Conservation (phyloP, 2,113 vertebrate genomes). For the Corythornis cristatus region DNA sequence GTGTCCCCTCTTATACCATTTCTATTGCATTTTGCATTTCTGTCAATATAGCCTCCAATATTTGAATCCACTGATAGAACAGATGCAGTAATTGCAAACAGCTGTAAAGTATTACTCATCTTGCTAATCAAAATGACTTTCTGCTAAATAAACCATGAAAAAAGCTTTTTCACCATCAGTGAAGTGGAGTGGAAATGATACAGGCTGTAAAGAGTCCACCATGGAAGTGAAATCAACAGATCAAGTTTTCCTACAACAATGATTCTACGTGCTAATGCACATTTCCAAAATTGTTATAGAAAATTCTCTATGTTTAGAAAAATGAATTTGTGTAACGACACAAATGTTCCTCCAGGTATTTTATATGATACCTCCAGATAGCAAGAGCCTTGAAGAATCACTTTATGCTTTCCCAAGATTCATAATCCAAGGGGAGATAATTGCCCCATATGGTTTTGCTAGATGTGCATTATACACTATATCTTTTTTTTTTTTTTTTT, state of each 20-base stretch:
- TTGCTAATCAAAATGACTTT: conserved; percentile 95
- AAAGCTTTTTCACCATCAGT: conserved; percentile 91
- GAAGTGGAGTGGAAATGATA: conserved; percentile 89
- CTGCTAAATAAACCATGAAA: conserved; percentile 99
- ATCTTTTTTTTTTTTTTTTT: neutral
- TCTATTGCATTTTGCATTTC: conserved; percentile 67
- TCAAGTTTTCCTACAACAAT: conserved; percentile 78
- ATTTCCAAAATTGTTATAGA: conserved; percentile 71
- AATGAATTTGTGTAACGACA: conserved; percentile 42
- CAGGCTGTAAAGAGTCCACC: conserved; percentile 77
- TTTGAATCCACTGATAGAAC: conserved; percentile 85
- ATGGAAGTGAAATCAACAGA: conserved; percentile 89
- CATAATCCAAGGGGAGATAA: conserved; percentile 31
- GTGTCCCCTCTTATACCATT: conserved; percentile 57
- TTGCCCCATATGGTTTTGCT: neutral
- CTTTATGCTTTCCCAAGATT: conserved; percentile 28
- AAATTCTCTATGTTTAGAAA: conserved; percentile 61
- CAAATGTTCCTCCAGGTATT: conserved; percentile 47
- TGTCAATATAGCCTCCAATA: conserved; percentile 78
- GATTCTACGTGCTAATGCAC: conserved; percentile 64
- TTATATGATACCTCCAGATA: conserved; percentile 30
- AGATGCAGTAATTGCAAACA: conserved; percentile 91
- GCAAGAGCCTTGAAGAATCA: conserved; percentile 22
- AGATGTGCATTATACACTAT: neutral
- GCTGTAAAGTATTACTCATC: conserved; percentile 92